Evolutionary conservation across 2,888 invertebrate species (phyloP), one percentile per base, ranked within the genome.

Genomic region (Nudaria mundana): DNA sequence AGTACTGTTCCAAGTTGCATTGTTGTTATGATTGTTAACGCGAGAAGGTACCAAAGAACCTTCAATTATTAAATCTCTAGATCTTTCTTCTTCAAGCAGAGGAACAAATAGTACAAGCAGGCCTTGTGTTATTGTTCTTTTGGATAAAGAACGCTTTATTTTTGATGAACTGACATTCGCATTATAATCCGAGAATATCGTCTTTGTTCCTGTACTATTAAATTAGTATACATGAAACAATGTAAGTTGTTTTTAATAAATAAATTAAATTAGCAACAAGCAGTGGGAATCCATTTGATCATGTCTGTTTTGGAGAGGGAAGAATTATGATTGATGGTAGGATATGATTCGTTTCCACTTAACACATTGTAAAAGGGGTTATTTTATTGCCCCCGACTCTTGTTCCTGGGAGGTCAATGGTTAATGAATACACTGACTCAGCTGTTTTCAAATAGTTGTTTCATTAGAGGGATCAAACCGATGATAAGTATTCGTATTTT

Each of bases 311-410:
- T 59, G 61, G 69, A 72, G 67, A 71, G 77, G 78, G 77, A 71
- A 67, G 68, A 71, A 83, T 81, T 76, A 86, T 87, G 87, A 88
- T 88, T 87, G 77, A 88, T 88, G 86, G 80, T 81, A 67, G 74
- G 67, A 81, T 81, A 81, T 78, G 80, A 85, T 85, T 82, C 83
- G 74, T 76, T 81, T 80, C 86, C 85, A 88, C 86, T 87, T 85
- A 85, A 81, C 84, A 80, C 81, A 74, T 77, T 73, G 76, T 80
- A 79, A 80, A 78, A 81, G 81, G 84, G 85, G 84, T 83, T 80
- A 83, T 86, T 85, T 83, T 80, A 84, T 84, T 79, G 72, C 77
- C 73, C 68, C 66, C 57, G 54, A 55, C 78, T 75, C 71, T 71
- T 79, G 81, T 78, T 81, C 67, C 69, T 66, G 62, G 71, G 74